These are phyloP conservation scores for Zapornia atra DNA, from an alignment of 2,113 vertebrate genomes.

Conservation along the genomic window DNA sequence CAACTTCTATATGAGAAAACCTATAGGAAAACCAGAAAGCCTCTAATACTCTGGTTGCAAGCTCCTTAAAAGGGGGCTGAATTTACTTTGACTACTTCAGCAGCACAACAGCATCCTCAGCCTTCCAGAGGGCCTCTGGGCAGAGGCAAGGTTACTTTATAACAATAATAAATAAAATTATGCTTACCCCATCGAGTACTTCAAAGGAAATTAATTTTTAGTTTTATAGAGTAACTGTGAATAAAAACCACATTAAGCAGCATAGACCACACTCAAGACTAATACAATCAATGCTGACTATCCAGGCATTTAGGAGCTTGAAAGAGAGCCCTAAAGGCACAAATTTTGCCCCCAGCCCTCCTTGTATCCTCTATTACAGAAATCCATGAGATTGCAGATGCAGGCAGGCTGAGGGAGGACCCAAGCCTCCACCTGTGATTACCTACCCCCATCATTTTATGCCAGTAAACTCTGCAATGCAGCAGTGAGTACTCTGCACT, in stretches of 20 bases:
- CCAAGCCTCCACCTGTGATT: slow-evolving; percentile 24
- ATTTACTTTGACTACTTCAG: background rate
- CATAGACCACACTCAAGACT: background rate
- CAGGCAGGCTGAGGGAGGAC: background rate
- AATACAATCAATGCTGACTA: background rate
- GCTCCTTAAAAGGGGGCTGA: background rate
- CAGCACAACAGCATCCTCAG: background rate
- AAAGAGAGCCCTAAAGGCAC: background rate
- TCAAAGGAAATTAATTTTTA: slow-evolving; percentile 18
- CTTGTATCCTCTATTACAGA: background rate
- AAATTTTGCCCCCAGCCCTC: background rate
- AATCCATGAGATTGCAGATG: background rate
- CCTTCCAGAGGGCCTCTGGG: background rate
- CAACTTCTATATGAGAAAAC: background rate
- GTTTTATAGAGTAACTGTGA: background rate
- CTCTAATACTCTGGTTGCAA: background rate
- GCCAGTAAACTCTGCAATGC: slow-evolving; percentile 71
- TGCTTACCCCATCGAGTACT: background rate
- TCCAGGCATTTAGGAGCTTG: background rate
- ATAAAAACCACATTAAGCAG: background rate
- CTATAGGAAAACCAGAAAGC: background rate
- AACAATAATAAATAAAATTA: slow-evolving; percentile 19
- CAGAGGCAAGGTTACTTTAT: background rate
- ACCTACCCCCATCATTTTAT: slow-evolving; percentile 27
- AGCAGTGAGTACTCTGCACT: slow-evolving; percentile 56